Conservation (phyloP, 2,797 vertebrate genomes). For the Margarornis squamiger region DNA sequence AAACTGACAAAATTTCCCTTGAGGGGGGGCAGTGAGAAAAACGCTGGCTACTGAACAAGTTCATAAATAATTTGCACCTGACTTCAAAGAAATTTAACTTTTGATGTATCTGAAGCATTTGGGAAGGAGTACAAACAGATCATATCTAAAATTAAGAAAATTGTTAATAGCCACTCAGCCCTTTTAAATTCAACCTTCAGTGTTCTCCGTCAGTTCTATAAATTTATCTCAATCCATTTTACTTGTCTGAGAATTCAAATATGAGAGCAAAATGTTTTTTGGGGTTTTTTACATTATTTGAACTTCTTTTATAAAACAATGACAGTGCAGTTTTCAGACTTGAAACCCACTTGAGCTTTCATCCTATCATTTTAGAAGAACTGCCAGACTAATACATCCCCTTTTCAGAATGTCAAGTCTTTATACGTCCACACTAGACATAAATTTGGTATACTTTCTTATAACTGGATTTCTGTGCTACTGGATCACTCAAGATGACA, state of each 20-base stretch:
- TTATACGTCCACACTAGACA: background rate
- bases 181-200: background rate
- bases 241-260: background rate
- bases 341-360: background rate
- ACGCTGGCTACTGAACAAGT: background rate
- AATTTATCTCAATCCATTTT: background rate
- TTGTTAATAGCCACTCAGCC: background rate
- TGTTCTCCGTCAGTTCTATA: background rate
- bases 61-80: constrained; percentile 18
- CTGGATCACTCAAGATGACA: background rate
- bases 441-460: background rate
- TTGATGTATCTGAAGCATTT: background rate
- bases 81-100: constrained; percentile 9
- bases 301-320: background rate
- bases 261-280: background rate
- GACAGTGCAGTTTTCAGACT: background rate
- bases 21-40: background rate
- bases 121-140: background rate
- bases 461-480: background rate
- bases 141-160: background rate
- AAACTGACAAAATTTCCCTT: background rate
- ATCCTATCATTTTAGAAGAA: background rate
- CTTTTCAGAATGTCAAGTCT: background rate
- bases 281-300: background rate
- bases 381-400: background rate